Base-by-base conservation (phyloP, 1,140 invertebrate species). In the Hydropsyche tenuis region DNA sequence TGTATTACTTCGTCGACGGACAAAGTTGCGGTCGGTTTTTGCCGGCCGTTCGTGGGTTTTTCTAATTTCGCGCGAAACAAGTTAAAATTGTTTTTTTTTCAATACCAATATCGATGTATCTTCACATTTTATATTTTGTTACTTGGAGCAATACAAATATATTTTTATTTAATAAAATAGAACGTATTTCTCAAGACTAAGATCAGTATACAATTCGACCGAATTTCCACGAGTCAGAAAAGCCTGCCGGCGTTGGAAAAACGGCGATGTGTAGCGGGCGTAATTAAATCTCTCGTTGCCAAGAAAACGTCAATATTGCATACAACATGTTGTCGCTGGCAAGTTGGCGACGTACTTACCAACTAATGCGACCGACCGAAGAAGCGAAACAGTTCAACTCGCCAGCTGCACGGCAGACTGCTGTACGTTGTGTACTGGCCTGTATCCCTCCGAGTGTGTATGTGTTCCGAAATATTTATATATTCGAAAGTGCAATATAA, bases 281-380 rank as follows among this genome's bases (percentile, higher is more conserved):
- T 77, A 77, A 77, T 77, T 77, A 77, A 77, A 77, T 77, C 56
- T 65, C 69, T 62, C 42, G 71, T 77, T 77, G 76, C 76, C 76
- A 77, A 77, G 76, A 77, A 77, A 77, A 75, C 75, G 76, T 77
- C 76, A 77, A 77, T 77, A 77, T 75, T 75, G 76, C 74, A 77
- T 77, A 75, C 76, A 77, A 68, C 76, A 73, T 75, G 73, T 77
- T 77, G 76, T 77, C 72, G 76, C 62, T 73, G 72, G 76, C 74
- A 75, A 77, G 25, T 72, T 64, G 75, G 68, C 72, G 53, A 76
- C 74, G 64, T 69, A 46, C 74, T 72, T 68, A 37, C 66, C 30
- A 69, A 43, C 63, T 77, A 77, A 74, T 74, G 69, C 72, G 48
- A 68, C 71, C 71, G 56, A 60, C 18, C 30, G 45, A 68, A 68